These are phyloP conservation scores for Plusia festucae DNA, from an alignment of 2,888 invertebrate species.

Conservation along the genomic window DNA sequence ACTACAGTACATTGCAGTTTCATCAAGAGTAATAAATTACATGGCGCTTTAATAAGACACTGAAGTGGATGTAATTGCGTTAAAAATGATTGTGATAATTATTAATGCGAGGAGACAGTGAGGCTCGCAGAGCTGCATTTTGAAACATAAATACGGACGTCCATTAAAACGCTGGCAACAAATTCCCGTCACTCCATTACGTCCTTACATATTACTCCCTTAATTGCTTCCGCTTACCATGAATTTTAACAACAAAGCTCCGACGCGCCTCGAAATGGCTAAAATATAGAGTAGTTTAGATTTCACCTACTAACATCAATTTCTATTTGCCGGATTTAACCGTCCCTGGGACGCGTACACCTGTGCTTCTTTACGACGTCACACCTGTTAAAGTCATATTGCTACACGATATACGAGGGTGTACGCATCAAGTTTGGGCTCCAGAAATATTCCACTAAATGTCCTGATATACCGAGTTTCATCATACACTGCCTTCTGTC, in stretches of 20 bases:
- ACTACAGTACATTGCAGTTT: constrained; percentile 16
- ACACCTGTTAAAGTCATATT: constrained; percentile 72
- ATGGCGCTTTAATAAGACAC: constrained; percentile 53
- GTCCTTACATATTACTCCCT: constrained; percentile 84
- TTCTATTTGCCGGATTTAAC: constrained; percentile 83
- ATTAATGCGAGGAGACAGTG: constrained; percentile 69
- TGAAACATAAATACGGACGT: constrained; percentile 79
- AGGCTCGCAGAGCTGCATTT: constrained; percentile 75
- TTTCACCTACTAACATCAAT: constrained; percentile 83
- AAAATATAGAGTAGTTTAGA: constrained; percentile 83
- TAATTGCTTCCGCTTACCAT: constrained; percentile 86
- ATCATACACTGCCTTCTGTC: constrained; percentile 46
- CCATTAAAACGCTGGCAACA: constrained; percentile 82
- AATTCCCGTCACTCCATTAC: constrained; percentile 85
- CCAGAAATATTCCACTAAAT: constrained; percentile 51
- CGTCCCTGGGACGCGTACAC: constrained; percentile 76
- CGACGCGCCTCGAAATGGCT: constrained; percentile 79
- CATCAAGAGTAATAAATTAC: constrained; percentile 37
- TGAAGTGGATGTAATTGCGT: constrained; percentile 58
- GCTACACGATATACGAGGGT: constrained; percentile 57
- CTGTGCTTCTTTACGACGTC: constrained; percentile 79
- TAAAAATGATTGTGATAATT: constrained; percentile 71
- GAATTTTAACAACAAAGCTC: constrained; percentile 85
- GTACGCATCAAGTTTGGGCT: constrained; percentile 54
- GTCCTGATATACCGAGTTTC: constrained; percentile 41